phyloP scores from a whole-genome alignment of 2,113 vertebrate genomes.

The Tenrec ecaudatus region DNA sequence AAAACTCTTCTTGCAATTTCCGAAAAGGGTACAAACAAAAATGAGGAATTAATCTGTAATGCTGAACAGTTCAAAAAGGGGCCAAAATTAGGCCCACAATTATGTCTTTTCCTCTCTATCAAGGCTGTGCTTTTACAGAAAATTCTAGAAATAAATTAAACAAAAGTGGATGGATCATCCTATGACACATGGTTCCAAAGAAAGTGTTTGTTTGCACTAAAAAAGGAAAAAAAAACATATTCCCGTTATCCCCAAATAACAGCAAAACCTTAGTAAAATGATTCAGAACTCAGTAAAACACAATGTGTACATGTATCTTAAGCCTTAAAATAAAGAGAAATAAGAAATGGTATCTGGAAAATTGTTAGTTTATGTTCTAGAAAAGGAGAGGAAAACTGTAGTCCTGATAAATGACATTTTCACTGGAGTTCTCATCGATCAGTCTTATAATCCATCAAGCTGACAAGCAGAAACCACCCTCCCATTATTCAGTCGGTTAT shows the following conservation, averaged over 20 bases:
- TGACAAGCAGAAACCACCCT: constrained; percentile 82
- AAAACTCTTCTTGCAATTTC: constrained; percentile 54
- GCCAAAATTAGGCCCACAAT: background rate
- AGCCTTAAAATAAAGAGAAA: background rate
- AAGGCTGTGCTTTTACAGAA: constrained; percentile 14
- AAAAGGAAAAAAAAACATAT: background rate
- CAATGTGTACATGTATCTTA: constrained; percentile 29
- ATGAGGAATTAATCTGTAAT: background rate
- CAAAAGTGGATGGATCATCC: background rate
- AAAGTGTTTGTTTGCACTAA: constrained; percentile 12
- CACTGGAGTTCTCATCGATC: constrained; percentile 83
- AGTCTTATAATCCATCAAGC: constrained; percentile 88
- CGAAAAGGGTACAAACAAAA: constrained; percentile 52
- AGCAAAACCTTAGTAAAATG: constrained; percentile 44
- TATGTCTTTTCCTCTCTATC: constrained; percentile 5
- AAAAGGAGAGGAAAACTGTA: constrained; percentile 67
- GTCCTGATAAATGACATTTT: constrained; percentile 85
- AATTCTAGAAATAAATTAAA: constrained; percentile 24
- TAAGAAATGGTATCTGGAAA: constrained; percentile 45
- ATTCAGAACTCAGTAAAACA: constrained; percentile 34
- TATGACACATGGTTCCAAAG: background rate
- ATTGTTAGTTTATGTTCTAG: constrained; percentile 49
- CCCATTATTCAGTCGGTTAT: constrained; percentile 83
- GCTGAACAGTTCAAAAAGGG: constrained; percentile 24
- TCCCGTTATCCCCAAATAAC: background rate